Evolutionary conservation across 1,140 invertebrate genomes (phyloP).

Genomic region (Neodiprion virginianus): DNA sequence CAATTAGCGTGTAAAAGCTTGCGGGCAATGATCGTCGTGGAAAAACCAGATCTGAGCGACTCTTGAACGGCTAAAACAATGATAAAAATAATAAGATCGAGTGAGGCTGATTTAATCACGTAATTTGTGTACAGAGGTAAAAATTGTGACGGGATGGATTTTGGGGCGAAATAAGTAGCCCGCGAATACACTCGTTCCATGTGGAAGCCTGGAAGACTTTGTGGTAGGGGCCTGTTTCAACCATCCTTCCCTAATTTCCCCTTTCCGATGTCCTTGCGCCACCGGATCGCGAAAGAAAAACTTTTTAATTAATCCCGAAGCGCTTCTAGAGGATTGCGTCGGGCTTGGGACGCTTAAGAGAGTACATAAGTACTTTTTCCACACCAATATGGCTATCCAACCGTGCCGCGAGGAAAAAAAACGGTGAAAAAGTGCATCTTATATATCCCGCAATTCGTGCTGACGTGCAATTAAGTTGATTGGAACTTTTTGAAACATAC

Average conservation of each 20-base stretch:
- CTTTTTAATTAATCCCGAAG: conserved; percentile 1
- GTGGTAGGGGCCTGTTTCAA: too few species aligned
- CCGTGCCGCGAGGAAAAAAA: not conserved
- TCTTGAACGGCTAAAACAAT: too few species aligned
- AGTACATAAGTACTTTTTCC: not conserved
- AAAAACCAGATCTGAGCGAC: too few species aligned
- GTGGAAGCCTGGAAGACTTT: too few species aligned
- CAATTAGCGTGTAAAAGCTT: too few species aligned
- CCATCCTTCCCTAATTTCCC: not conserved
- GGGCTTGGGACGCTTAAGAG: not conserved
- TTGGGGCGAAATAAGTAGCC: too few species aligned
- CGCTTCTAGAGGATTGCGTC: not conserved
- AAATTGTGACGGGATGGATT: too few species aligned
- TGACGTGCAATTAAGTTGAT: not conserved
- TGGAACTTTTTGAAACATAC: not conserved
- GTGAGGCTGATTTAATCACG: too few species aligned
- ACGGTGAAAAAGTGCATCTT: not conserved
- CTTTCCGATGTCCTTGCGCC: not conserved
- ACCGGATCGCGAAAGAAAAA: not conserved
- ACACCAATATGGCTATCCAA: not conserved
- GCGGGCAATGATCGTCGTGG: too few species aligned
- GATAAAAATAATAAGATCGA: too few species aligned
- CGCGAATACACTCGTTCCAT: too few species aligned
- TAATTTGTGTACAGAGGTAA: too few species aligned
- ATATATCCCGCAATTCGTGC: not conserved